Evolutionary conservation across 2,113 vertebrate species (phyloP), one percentile per base, ranked within the genome.

Genomic region (Mormyrus iriodes): DNA sequence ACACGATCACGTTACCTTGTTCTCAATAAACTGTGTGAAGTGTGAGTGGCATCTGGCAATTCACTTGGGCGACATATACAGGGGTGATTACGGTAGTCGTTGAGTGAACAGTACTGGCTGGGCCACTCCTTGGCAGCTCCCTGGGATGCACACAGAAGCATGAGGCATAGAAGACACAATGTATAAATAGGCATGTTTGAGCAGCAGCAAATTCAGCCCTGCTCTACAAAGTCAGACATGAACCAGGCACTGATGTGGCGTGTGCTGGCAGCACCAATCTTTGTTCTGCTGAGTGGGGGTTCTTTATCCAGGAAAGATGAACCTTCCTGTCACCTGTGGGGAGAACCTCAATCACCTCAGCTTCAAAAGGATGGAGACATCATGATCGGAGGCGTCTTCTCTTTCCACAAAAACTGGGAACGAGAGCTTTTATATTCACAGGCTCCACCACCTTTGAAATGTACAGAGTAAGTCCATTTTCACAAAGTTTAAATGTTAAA

Each of bases 341-440:
- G 94, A 49, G 92, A 92, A 0, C 17, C 91, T 6, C 93, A 94
- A 0, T 90, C 65, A 0, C 92, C 94, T 0, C 92, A 93, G 69
- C 84, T 95, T 12, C 92, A 31, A 13, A 93, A 93, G 48, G 89
- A 93, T 31, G 95, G 94, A 2, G 93, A 94, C 88, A 93, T 95
- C 86, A 92, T 93, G 3, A 8, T 95, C 9, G 94, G 95, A 39
- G 95, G 92, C 7, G 93, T 95, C 7, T 94, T 95, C 42, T 93
- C 94, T 88, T 94, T 95, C 24, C 93, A 95, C 89, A 94, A 92
- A 73, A 94, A 91, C 85, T 95, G 92, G 93, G 92, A 90, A 79
- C 44, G 52, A 85, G 17, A 90, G 2, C 89, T 92, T 0, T 89
- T 85, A 73, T 95, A 92, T 89, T 90, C 10, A 24, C 48, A 92